Base-by-base conservation (phyloP, 2,888 invertebrate genomes). In the Dexiosoma caninum region DNA sequence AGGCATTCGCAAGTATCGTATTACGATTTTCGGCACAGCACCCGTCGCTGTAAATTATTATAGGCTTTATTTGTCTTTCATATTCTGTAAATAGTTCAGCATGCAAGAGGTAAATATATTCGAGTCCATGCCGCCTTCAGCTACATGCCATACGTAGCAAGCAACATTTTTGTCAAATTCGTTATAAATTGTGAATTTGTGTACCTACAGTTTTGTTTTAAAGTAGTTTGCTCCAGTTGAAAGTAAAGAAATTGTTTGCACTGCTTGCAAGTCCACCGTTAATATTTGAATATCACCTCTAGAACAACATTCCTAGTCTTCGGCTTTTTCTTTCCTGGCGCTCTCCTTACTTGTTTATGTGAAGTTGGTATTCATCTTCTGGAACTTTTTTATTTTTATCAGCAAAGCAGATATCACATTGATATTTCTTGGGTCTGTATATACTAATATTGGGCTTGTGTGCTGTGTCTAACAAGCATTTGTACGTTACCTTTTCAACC, bases 221-320 rank as follows among this genome's bases (percentile, higher is more conserved):
- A 57, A 32, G 57, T 57, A 19, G 57, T 57, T 35, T 32, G 35
- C 53, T 53, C 53, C 32, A 46, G 46, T 46, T 21, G 21, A 46
- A 46, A 46, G 49, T 27, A 23, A n/a, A 49, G 49, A 5, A 49
- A 49, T 49, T 49, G 23, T 49, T 49, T 49, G 23, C 49, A 55
- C 35, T 74, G 74, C 74, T 74, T 69, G 67, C 76, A 76, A 59
- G 57, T 69, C 69, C 51, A 76, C 69, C 70, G 62, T 77, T 60
- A 70, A 64, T 69, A 74, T 78, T 64, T 70, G 66, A 57, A 75
- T 75, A 75, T 80, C 74, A 53, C 74, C 69, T 79, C 53, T 79
- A 53, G 55, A 79, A 64, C 74, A 74, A 64, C 66, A 74, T 70
- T 75, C 69, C 70, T 75, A 70, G 79, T 80, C 70, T 80, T 79